Evolutionary conservation across 2,797 vertebrate genomes (phyloP).

Genomic region (Cygnus olor): DNA sequence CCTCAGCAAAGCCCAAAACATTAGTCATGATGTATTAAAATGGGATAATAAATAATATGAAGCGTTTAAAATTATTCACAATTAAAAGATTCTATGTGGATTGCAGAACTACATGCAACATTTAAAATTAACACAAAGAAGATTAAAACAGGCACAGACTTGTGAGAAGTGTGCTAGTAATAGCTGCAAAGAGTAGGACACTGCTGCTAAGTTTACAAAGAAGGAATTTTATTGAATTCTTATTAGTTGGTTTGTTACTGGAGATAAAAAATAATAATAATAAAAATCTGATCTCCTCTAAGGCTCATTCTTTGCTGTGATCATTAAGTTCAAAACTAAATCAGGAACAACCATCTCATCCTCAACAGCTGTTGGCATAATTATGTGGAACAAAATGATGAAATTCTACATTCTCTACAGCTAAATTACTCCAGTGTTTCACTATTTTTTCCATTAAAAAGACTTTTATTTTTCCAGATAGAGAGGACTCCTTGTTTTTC

Average conservation of each 20-base stretch:
- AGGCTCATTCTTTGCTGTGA: not conserved
- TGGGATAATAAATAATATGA: not conserved
- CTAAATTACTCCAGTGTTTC: not conserved
- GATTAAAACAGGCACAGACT: not conserved
- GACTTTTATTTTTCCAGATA: not conserved
- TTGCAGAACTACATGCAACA: not conserved
- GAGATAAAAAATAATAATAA: not conserved
- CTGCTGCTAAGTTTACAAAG: not conserved
- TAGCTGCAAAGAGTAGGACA: not conserved
- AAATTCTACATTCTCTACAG: not conserved
- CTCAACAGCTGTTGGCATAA: not conserved
- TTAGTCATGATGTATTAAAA: not conserved
- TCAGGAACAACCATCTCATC: not conserved
- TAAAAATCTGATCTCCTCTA: not conserved
- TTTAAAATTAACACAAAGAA: not conserved
- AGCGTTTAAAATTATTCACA: not conserved
- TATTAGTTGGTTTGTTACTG: not conserved
- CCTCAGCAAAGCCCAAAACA: not conserved
- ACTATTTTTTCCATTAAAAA: not conserved
- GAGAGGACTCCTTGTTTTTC: not conserved
- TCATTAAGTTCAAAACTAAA: not conserved
- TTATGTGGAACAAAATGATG: not conserved
- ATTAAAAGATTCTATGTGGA: not conserved
- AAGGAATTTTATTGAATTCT: not conserved
- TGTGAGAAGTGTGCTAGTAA: not conserved